These are phyloP conservation scores for Anthrax anthrax DNA, from an alignment of 2,888 invertebrate species.

Conservation along the genomic window DNA sequence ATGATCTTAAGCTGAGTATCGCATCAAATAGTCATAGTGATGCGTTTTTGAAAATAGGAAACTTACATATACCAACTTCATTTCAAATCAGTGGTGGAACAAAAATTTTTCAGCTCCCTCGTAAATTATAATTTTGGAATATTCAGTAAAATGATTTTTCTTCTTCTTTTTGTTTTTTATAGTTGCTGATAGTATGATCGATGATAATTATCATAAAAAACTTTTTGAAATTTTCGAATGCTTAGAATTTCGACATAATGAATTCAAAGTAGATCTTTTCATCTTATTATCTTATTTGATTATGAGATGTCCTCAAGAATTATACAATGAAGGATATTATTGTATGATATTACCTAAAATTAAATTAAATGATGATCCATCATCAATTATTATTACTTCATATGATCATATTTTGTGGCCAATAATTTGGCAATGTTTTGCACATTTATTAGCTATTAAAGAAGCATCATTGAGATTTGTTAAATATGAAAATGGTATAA, in stretches of 20 bases:
- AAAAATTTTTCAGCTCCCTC: too few species aligned
- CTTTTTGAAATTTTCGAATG: too few species aligned
- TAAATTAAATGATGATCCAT: not conserved
- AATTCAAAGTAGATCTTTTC: conserved; percentile 17
- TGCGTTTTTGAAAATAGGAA: too few species aligned
- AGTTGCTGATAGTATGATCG: conserved; percentile 1
- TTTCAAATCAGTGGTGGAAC: too few species aligned
- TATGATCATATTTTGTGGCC: conserved; percentile 8
- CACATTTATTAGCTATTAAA: conserved; percentile 21
- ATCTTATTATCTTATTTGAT: conserved; percentile 23
- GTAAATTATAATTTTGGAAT: too few species aligned
- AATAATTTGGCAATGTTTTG: conserved; percentile 25
- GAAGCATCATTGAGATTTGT: conserved; percentile 12
- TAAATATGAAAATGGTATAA: conserved; percentile 20
- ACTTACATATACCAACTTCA: too few species aligned
- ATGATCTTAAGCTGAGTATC: too few species aligned
- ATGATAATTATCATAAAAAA: not conserved
- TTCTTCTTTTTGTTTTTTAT: not conserved
- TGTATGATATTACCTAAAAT: conserved; percentile 21
- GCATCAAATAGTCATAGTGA: too few species aligned
- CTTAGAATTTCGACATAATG: too few species aligned
- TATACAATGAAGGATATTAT: conserved; percentile 23
- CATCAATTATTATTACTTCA: too few species aligned
- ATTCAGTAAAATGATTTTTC: too few species aligned
- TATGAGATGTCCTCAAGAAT: conserved; percentile 19